Evolutionary conservation across 1,140 invertebrate genomes (phyloP).

Genomic region (Diabrotica undecimpunctata): DNA sequence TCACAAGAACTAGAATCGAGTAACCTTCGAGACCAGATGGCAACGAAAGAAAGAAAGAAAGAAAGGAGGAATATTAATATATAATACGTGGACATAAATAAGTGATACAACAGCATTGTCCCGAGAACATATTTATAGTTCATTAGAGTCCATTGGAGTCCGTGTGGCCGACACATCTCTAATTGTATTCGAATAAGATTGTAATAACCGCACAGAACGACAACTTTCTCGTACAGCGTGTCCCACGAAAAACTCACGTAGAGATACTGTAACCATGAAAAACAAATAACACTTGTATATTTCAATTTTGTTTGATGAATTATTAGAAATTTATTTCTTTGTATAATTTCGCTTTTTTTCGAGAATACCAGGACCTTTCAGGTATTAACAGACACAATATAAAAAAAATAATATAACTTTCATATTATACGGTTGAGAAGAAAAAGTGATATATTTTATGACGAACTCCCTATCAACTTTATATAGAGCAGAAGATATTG

Average conservation of each 20-base stretch:
- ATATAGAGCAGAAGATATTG: too few species aligned
- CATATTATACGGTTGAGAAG: too few species aligned
- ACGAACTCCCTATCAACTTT: too few species aligned
- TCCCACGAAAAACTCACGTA: not conserved
- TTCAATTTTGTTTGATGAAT: too few species aligned
- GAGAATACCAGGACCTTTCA: too few species aligned
- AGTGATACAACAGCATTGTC: slow-evolving; percentile 43
- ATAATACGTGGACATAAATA: slow-evolving; percentile 43
- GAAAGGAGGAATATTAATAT: slow-evolving; percentile 41
- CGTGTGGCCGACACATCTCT: slow-evolving; percentile 44
- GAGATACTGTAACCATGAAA: too few species aligned
- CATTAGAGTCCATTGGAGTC: slow-evolving; percentile 41
- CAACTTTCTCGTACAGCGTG: slow-evolving; percentile 25
- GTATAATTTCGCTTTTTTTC: too few species aligned
- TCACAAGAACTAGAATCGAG: slow-evolving; percentile 1
- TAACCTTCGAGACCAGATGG: slow-evolving; percentile 13
- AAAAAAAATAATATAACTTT: too few species aligned
- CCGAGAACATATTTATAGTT: slow-evolving; percentile 44
- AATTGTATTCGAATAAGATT: slow-evolving; percentile 46
- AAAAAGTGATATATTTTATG: too few species aligned
- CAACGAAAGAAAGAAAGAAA: not conserved
- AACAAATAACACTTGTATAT: too few species aligned
- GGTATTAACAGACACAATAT: too few species aligned
- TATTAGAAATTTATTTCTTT: too few species aligned
- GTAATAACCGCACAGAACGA: slow-evolving; percentile 43